These are phyloP conservation scores for Crotalus adamanteus DNA, from an alignment of 2,797 vertebrate species.

Conservation along the genomic window DNA sequence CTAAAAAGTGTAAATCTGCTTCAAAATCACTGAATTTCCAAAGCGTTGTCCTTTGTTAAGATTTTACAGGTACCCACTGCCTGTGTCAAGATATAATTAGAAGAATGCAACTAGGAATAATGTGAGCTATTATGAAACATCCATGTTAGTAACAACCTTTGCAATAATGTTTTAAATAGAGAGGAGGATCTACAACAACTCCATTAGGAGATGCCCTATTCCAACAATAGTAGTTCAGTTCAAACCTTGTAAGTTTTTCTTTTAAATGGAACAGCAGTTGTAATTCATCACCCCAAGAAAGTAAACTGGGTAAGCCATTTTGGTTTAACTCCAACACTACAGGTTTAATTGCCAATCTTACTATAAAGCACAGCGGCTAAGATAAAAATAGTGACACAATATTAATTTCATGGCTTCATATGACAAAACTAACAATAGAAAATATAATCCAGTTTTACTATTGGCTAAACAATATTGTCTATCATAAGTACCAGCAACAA, in stretches of 20 bases:
- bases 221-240: neutral
- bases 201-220: too few relatives aligned
- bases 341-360: neutral
- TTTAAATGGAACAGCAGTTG: neutral
- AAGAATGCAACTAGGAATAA: neutral
- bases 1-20: neutral
- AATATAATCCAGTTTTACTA: constrained; percentile 1
- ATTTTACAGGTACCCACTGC: neutral
- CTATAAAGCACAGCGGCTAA: neutral
- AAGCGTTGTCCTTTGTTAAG: neutral
- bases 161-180: neutral
- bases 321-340: neutral
- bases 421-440: neutral
- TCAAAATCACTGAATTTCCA: neutral
- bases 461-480: constrained; percentile 1
- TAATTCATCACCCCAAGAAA: neutral
- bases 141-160: neutral
- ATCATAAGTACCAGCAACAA: neutral
- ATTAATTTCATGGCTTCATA: constrained; percentile 25
- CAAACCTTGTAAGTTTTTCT: neutral
- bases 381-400: constrained; percentile 6
- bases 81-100: neutral
- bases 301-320: neutral
- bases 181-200: neutral
- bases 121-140: neutral